Conservation (phyloP, 1,140 invertebrate genomes). For the Sipha flava region DNA sequence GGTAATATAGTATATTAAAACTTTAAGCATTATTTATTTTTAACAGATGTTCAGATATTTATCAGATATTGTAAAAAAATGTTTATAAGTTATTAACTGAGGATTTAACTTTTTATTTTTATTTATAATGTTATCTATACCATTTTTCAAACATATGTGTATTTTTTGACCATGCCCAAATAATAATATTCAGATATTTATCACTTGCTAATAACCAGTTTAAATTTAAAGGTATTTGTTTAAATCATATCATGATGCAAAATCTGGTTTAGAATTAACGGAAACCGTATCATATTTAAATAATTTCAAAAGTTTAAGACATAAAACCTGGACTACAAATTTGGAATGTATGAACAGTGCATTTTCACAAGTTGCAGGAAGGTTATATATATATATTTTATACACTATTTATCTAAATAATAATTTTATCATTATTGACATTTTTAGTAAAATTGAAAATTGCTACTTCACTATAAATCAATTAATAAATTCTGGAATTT, state of each 20-base stretch:
- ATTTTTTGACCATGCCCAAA: too few species aligned
- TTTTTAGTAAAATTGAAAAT: conserved; percentile 56
- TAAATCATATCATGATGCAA: conserved; percentile 60
- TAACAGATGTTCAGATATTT: too few species aligned
- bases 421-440: not conserved
- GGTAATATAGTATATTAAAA: conserved; percentile 46
- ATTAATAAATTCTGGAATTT: conserved; percentile 52
- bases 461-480: conserved; percentile 60
- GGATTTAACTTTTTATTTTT: too few species aligned
- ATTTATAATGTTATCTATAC: too few species aligned
- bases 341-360: conserved; percentile 55
- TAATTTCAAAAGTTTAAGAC: conserved; percentile 19
- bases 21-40: too few species aligned
- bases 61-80: too few species aligned
- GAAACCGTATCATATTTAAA: conserved; percentile 60
- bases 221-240: conserved; percentile 52
- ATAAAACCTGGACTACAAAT: conserved; percentile 51
- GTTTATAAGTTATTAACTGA: too few species aligned
- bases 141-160: too few species aligned
- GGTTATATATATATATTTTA: conserved; percentile 47
- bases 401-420: too few species aligned
- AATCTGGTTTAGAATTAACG: conserved; percentile 50
- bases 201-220: not conserved
- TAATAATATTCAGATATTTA: too few species aligned
- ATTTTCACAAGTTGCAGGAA: conserved; percentile 59